Base-by-base conservation (phyloP, 2,888 invertebrate species). In the Aphodius granarius region DNA sequence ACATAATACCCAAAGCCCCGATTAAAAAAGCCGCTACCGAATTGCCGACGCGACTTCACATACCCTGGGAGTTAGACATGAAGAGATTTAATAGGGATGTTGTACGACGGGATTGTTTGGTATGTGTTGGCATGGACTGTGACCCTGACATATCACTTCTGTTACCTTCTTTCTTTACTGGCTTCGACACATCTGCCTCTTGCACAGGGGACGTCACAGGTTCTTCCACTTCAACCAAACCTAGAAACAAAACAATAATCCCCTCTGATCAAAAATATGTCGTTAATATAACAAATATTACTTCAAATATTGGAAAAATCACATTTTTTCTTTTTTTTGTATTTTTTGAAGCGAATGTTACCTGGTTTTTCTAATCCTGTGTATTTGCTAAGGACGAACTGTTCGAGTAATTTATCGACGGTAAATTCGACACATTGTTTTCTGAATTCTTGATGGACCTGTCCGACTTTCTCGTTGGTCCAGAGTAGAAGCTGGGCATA, bases 61-160 rank as follows among this genome's bases (percentile, higher is more conserved):
- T 96, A 92, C 95, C 96, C 93, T 95, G 96, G 90, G 96, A 95
- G 91, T 95, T 96, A 89, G 96, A 95, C 91, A 96, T 95, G 91
- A 97, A 97, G 90, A 97, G 92, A 92, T 97, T 96, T 89, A 97
- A 92, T 88, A 97, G 93, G 89, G 96, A 97, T 88, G 96, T 96
- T 88, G 96, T 95, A 90, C 96, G 94, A 89, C 96, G 94, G 88
- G 95, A 95, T 87, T 94, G 92, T 90, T 94, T 94, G 88, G 90
- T 90, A 82, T 91, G 91, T 86, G 87, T 87, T 87, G 87, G 87
- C 86, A 86, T 86, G 83, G 86, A 84, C 85, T 86, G 86, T 82
- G 80, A 77, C 75, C 78, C 79, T 78, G 80, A 76, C 76, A 81
- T 81, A 79, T 86, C 86, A 81, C 83, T 84, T 84, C 87, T 85